These are phyloP conservation scores for Myathropa florea DNA, from an alignment of 2,888 invertebrate species.

Conservation along the genomic window DNA sequence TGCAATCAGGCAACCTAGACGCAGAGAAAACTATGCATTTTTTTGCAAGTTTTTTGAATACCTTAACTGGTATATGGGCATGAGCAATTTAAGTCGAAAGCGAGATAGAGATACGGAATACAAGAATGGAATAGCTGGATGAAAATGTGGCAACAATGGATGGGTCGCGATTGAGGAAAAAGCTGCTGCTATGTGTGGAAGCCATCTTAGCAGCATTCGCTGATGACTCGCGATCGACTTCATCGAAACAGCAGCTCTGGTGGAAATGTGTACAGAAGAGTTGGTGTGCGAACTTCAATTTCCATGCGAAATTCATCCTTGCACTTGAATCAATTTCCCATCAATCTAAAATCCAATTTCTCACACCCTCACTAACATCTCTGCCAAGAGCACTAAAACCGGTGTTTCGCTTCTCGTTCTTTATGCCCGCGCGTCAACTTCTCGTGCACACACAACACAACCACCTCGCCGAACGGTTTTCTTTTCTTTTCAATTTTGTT, in stretches of 20 bases:
- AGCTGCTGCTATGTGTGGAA: too few relatives aligned
- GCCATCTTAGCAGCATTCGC: too few relatives aligned
- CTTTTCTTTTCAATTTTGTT: slow-evolving; percentile 64
- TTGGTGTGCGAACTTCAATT: slow-evolving; percentile 15
- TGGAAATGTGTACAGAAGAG: slow-evolving; percentile 13
- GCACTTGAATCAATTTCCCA: slow-evolving; percentile 37
- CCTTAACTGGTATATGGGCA: slow-evolving; percentile 45
- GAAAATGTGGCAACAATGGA: slow-evolving; percentile 64
- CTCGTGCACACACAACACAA: slow-evolving; percentile 44
- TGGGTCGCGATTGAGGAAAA: neutral
- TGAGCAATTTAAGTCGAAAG: slow-evolving; percentile 25
- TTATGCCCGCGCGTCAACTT: slow-evolving; percentile 30
- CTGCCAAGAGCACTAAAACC: slow-evolving; percentile 50
- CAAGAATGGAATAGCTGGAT: slow-evolving; percentile 11
- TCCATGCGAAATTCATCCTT: neutral
- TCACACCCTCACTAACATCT: slow-evolving; percentile 70
- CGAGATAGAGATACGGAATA: slow-evolving; percentile 18
- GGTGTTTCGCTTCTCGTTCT: slow-evolving; percentile 49
- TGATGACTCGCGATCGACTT: too few relatives aligned
- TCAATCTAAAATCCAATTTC: slow-evolving; percentile 49
- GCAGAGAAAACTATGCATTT: slow-evolving; percentile 23
- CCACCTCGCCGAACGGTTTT: slow-evolving; percentile 51
- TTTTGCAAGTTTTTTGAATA: slow-evolving; percentile 24
- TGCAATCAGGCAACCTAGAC: slow-evolving; percentile 8
- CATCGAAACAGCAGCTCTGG: neutral